Conservation (phyloP, 2,888 invertebrate genomes). For the Cryptops parisi region DNA sequence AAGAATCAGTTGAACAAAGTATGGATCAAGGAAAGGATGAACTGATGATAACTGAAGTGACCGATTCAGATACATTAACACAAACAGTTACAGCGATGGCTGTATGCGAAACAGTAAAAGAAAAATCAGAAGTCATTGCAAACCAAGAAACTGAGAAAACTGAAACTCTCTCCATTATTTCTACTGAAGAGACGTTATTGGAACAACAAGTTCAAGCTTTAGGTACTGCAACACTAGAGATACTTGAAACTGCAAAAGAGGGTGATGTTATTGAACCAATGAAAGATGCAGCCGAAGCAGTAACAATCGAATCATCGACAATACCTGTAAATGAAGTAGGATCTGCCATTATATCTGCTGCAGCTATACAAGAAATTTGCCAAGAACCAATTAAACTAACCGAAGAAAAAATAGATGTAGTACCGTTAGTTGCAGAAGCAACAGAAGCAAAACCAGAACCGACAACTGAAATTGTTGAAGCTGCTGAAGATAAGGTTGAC, state of each 20-base stretch:
- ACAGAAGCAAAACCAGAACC: not conserved
- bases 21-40: not conserved
- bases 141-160: not conserved
- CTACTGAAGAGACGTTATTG: not conserved
- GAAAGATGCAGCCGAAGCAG: not conserved
- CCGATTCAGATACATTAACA: not conserved
- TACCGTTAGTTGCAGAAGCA: not conserved
- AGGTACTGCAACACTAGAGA: no score
- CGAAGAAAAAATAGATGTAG: not conserved
- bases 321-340: no score
- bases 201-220: no score
- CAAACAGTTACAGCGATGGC: not conserved
- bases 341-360: no score
- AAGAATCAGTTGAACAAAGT: not conserved
- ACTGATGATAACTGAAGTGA: not conserved
- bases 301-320: no score
- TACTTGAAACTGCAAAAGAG: not conserved
- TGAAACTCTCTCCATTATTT: not conserved
- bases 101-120: not conserved
- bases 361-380: not conserved
- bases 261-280: not conserved
- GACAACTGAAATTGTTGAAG: not conserved
- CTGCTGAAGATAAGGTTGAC: not conserved
- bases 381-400: not conserved
- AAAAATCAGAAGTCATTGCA: not conserved